Base-by-base conservation (phyloP, 2,888 invertebrate genomes). In the Limnephilus rhombicus region DNA sequence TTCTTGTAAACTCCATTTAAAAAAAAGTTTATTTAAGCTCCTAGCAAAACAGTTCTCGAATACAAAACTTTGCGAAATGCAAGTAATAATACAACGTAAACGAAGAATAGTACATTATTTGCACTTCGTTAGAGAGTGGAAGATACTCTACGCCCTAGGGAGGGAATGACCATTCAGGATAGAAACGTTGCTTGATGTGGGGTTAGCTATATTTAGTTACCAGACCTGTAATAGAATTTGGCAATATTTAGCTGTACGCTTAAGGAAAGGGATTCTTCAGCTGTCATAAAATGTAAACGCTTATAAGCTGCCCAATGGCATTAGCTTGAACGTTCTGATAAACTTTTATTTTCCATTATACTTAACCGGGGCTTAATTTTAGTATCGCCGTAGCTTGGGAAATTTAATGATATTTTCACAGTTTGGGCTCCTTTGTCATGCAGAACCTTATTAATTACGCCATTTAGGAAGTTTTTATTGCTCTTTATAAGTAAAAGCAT, bases 341-440 rank as follows among this genome's bases (percentile, higher is more conserved):
- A 86, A 86, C 45, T 86, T 86, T 49, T n/a, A 86, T 86, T 29
- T 86, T 86, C 86, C 49, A 45, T 45, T 41, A 29, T 83, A 83
- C 83, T 83, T 45, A 34, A 82, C 82, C 34, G n/a, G 12, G 29
- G 41, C 49, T 86, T 86, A 86, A 86, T 12, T 86, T 45, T 86
- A 86, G 15, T 86, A 86, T 45, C 86, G 29, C 86, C 49, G 41
- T 45, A 41, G 37, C 29, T 37, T n/a, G 29, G 29, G 49, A 45
- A 49, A 86, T 45, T 86, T 86, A 49, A 45, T 45, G 86, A 29
- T 49, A 86, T 86, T 86, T 86, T 86, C 45, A n/a, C 29, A 86
- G 86, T 29, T n/a, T n/a, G 29, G 49, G 86, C 86, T 37, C 86
- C 45, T 45, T 41, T 45, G 49, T 45, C 86, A 86, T 29, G 34